A percentile compares a stretch with the other conserved stretches of the same genome.
phyloP scores from a whole-genome alignment of 2,113 vertebrate genomes.

The Myotis lucifugus region DNA sequence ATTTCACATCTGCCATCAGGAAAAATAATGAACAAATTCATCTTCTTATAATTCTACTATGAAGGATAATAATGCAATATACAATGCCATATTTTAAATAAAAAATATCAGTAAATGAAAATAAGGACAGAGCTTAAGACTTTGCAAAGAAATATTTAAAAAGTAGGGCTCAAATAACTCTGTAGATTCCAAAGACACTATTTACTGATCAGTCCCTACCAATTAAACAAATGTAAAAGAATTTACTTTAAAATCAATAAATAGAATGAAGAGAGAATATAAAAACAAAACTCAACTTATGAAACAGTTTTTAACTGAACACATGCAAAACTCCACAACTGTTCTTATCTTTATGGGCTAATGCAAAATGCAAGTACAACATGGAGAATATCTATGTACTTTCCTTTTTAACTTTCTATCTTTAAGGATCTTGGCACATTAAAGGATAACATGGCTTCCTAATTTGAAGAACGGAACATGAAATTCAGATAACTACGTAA shows the following conservation, averaged over 20 bases:
- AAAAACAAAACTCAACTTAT: slow-evolving; percentile 16
- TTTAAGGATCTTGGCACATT: slow-evolving; percentile 65
- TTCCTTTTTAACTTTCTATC: slow-evolving; percentile 35
- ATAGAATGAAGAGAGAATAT: slow-evolving; percentile 52
- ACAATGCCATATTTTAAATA: slow-evolving; percentile 67
- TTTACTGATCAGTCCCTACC: slow-evolving; percentile 42
- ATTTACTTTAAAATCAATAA: slow-evolving; percentile 56
- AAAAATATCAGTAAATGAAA: slow-evolving; percentile 72
- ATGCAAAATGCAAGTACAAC: slow-evolving; percentile 38
- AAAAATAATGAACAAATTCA: slow-evolving; percentile 67
- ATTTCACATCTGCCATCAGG: slow-evolving; percentile 68
- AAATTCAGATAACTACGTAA: slow-evolving; percentile 54
- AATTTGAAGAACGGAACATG: slow-evolving; percentile 54
- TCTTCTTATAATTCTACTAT: slow-evolving; percentile 47
- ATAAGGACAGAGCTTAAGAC: slow-evolving; percentile 55
- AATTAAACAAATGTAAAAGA: slow-evolving; percentile 52
- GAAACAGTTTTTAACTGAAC: slow-evolving; percentile 11
- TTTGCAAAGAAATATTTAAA: slow-evolving; percentile 65
- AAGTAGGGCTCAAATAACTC: slow-evolving; percentile 60
- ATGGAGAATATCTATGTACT: background rate
- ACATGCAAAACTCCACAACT: background rate
- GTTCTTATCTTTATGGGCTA: slow-evolving; percentile 29
- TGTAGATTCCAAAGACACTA: slow-evolving; percentile 51
- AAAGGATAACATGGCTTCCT: slow-evolving; percentile 26
- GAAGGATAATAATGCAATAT: slow-evolving; percentile 52